Base-by-base conservation (phyloP, 2,888 invertebrate genomes). In the Scaptodrosophila latifasciaeformis region DNA sequence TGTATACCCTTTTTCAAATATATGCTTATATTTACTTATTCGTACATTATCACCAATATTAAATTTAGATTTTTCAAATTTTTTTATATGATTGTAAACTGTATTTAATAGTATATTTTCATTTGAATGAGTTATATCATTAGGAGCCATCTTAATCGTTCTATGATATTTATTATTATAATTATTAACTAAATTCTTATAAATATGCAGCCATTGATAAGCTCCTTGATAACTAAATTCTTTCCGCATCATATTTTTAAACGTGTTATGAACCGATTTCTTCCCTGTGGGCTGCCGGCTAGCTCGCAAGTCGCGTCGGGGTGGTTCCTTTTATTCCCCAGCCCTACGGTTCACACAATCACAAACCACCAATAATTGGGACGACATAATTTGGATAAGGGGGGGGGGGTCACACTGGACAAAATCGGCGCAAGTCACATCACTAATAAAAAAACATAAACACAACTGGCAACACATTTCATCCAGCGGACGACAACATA, bases 141-240 rank as follows among this genome's bases (percentile, higher is more conserved):
- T 59, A 9, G 62, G 59, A 17, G 49, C 10, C 55, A 59, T 62
- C 47, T 43, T 53, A 17, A 62, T 59, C 2, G 51, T 56, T 49
- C 53, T 52, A 48, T 57, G 54, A 43, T 42, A 39, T 39, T 51
- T 67, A 19, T 63, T 65, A 62, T 81, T 78, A 53, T 81, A 78
- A 18, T 49, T 31, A 39, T 62, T 46, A 4, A 63, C 21, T 19
- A 67, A 19, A 21, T 64, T 45, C 59, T 60, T 49, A 54, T 78
- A 55, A n/a, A 60, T 59, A 62, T 79, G 50, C 49, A 71, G 64
- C 74, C 75, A 79, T 58, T 69, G 67, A 54, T 75, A 82, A 9
- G 59, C 61, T 42, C 79, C 81, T 34, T 67, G 57, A 44, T 67
- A 56, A 40, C 71, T 77, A 56, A 81, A 80, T 50, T 74, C 55